Percentiles rank a stretch among this genome's conserved stretches.
These are phyloP conservation scores for Ferrisia virgata DNA, from an alignment of 2,888 invertebrate genomes.

Conservation along the genomic window DNA sequence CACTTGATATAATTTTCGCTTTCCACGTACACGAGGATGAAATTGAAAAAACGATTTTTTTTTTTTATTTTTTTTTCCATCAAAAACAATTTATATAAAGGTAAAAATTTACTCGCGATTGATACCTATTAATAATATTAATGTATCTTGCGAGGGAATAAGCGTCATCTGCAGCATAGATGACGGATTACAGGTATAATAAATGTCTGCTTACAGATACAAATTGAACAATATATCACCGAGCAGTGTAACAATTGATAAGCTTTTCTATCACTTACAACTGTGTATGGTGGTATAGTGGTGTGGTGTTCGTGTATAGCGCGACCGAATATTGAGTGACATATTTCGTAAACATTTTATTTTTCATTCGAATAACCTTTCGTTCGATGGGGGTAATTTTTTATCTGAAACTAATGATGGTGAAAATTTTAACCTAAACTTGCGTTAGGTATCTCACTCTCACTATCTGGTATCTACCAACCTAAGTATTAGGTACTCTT, in stretches of 20 bases:
- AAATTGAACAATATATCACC: slow-evolving; percentile 41
- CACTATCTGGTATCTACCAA: too few relatives aligned
- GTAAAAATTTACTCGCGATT: slow-evolving; percentile 32
- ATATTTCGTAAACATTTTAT: slow-evolving; percentile 25
- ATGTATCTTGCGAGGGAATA: slow-evolving; percentile 30
- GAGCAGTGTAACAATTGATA: slow-evolving; percentile 34
- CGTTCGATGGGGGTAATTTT: slow-evolving; percentile 1
- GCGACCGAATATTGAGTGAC: slow-evolving; percentile 25
- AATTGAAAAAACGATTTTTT: slow-evolving; percentile 23
- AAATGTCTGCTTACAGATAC: slow-evolving; percentile 35
- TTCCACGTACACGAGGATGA: not conserved
- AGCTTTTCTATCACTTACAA: slow-evolving; percentile 34
- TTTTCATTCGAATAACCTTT: slow-evolving; percentile 25
- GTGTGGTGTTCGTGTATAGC: not conserved
- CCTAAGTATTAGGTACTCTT: too few relatives aligned
- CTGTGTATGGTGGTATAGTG: too few relatives aligned
- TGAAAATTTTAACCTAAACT: not conserved
- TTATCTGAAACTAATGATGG: not conserved
- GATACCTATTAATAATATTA: slow-evolving; percentile 30
- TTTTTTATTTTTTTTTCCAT: not conserved
- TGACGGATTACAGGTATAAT: slow-evolving; percentile 38
- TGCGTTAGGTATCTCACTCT: too few relatives aligned
- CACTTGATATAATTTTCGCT: not conserved
- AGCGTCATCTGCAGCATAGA: slow-evolving; percentile 30
- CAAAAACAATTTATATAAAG: slow-evolving; percentile 10